Conservation (phyloP, 2,888 invertebrate genomes). For the Amblyjoppa proteus region DNA sequence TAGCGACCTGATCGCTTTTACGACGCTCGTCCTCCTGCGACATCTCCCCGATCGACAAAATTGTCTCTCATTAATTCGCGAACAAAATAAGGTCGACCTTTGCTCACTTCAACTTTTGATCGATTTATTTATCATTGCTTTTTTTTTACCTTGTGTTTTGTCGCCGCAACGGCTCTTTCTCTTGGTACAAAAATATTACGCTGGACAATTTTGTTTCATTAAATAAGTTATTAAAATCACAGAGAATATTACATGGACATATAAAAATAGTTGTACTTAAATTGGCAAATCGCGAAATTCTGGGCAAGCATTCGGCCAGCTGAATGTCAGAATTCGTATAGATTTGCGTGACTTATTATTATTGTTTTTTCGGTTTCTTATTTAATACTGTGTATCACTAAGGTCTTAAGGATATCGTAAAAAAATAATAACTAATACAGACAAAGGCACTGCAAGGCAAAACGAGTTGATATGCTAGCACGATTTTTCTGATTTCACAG, state of each 20-base stretch:
- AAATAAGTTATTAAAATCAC: constrained; percentile 34
- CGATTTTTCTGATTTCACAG: neutral
- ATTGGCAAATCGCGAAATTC: neutral
- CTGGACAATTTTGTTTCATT: neutral
- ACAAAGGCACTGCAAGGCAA: constrained; percentile 21
- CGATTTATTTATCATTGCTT: constrained; percentile 45
- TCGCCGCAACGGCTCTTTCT: constrained; percentile 4
- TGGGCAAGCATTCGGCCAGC: constrained; percentile 30
- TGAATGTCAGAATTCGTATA: constrained; percentile 21
- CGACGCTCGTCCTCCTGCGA: neutral
- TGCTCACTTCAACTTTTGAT: neutral
- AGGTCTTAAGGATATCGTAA: neutral
- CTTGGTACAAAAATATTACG: constrained; percentile 24
- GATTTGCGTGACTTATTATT: neutral
- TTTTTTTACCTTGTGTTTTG: neutral
- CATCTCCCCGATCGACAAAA: constrained; percentile 26
- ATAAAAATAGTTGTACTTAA: constrained; percentile 14
- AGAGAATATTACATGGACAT: constrained; percentile 38
- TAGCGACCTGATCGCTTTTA: constrained; percentile 7
- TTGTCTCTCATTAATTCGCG: neutral
- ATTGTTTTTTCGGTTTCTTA: neutral
- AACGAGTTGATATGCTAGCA: neutral
- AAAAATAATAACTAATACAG: constrained; percentile 8
- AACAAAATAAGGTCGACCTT: constrained; percentile 6
- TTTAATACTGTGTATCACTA: constrained; percentile 28